Evolutionary conservation across 2,113 vertebrate genomes (phyloP).

Genomic region (Synodontis membranacea): DNA sequence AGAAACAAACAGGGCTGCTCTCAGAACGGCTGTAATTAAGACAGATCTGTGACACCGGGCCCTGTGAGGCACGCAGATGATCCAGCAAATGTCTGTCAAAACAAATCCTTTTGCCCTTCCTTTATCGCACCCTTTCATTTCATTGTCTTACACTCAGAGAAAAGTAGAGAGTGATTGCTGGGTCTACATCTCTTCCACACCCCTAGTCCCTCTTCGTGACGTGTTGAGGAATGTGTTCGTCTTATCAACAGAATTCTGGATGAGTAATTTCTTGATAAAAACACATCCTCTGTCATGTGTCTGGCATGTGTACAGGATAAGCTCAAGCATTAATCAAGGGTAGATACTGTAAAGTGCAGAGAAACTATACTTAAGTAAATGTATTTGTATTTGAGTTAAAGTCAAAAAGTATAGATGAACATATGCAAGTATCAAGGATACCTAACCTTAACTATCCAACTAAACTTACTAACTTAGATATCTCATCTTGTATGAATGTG

Average conservation of each 20-base stretch:
- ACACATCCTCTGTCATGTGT: conserved; percentile 28
- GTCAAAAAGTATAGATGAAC: not conserved
- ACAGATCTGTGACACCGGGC: conserved; percentile 52
- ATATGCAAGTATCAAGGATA: not conserved
- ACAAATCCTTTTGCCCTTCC: conserved; percentile 22
- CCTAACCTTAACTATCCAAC: no score
- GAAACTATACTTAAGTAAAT: not conserved
- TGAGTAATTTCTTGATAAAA: conserved; percentile 44
- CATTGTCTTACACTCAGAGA: not conserved
- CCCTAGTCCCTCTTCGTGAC: conserved; percentile 13
- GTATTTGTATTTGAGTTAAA: not conserved
- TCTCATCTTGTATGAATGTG: not conserved
- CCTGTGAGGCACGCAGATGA: conserved; percentile 35
- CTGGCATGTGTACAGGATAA: conserved; percentile 40
- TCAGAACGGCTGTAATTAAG: conserved; percentile 53
- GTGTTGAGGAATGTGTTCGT: conserved; percentile 43
- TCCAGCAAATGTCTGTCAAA: conserved; percentile 49
- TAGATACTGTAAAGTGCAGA: not conserved
- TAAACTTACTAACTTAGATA: no score
- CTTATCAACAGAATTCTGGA: conserved; percentile 29
- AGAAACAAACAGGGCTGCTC: conserved; percentile 52
- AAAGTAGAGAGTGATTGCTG: not conserved
- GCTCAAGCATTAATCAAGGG: conserved; percentile 28
- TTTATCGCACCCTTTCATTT: not conserved
- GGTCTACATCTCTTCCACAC: not conserved